phyloP scores from a whole-genome alignment of 2,113 vertebrate genomes.

The Cyanoliseus patagonus region DNA sequence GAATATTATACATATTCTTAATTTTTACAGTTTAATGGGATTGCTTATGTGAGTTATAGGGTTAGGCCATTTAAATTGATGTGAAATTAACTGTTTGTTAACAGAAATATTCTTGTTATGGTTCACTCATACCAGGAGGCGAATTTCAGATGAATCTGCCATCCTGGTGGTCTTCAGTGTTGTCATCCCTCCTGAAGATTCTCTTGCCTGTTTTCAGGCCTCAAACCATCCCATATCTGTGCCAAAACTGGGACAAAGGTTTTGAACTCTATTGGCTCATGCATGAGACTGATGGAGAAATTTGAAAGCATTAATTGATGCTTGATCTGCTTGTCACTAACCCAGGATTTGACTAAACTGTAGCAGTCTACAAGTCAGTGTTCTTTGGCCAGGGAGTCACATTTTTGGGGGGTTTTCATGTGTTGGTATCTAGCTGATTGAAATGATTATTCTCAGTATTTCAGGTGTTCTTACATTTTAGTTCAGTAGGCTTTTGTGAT shows the following conservation, averaged over 20 bases:
- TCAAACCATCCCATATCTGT: slow-evolving; percentile 68
- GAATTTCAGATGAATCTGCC: slow-evolving; percentile 73
- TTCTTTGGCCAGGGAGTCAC: background rate
- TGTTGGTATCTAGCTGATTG: background rate
- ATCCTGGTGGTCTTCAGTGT: slow-evolving; percentile 76
- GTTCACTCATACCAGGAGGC: slow-evolving; percentile 38
- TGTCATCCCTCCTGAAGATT: slow-evolving; percentile 77
- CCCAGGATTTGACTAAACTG: background rate
- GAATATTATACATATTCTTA: too few species aligned
- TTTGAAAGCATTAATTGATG: slow-evolving; percentile 23
- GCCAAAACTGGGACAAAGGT: slow-evolving; percentile 77
- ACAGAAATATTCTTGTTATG: background rate
- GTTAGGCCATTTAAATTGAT: background rate
- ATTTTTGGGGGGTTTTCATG: background rate
- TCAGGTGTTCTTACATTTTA: background rate
- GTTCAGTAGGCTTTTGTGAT: background rate
- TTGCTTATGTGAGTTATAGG: background rate
- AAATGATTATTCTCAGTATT: background rate
- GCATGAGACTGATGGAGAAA: slow-evolving; percentile 62
- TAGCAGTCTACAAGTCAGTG: background rate
- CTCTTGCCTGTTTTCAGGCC: slow-evolving; percentile 74
- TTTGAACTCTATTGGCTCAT: slow-evolving; percentile 1
- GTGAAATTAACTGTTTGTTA: background rate
- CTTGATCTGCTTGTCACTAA: slow-evolving; percentile 53
- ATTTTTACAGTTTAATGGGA: background rate